Base-by-base conservation (phyloP, 92 coral and sea anemone species). In the Paramuricea clavata region DNA sequence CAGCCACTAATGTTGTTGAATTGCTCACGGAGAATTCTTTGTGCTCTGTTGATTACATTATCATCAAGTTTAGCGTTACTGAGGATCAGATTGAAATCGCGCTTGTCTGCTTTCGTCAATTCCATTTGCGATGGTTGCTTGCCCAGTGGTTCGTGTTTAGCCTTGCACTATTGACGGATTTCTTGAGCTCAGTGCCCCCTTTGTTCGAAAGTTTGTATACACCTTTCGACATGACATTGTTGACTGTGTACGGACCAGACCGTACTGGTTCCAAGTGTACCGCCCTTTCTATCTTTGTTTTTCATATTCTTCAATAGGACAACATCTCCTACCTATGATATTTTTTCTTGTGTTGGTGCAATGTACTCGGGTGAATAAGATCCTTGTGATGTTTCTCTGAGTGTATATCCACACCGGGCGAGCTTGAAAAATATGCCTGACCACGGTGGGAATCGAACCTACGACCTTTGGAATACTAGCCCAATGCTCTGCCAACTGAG, bases 211-310 rank as follows among this genome's bases (percentile, higher is more conserved):
- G 82, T 47, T 73, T 76, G 69, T 86, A 86, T 10, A 77, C n/a
- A n/a, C n/a, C n/a, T n/a, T n/a, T n/a, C n/a, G n/a, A n/a, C n/a
- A n/a, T n/a, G n/a, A n/a, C n/a, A n/a, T n/a, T n/a, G n/a, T n/a
- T n/a, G n/a, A n/a, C n/a, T n/a, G n/a, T n/a, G n/a, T n/a, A n/a
- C n/a, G n/a, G n/a, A n/a, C n/a, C n/a, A n/a, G n/a, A n/a, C n/a
- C n/a, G n/a, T n/a, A n/a, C 77, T 33, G 34, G 83, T 74, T 90
- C 87, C n/a, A 60, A 80, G 90, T 71, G 73, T 80, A 56, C 93
- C 87, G 47, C 90, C 90, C 67, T 85, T 90, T 81, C 90, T 90
- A 27, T 60, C 87, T 57, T 90, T 86, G 80, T 86, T 85, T 60
- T 68, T 69, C 82, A 84, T 27, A 43, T 76, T 69, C 25, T 65